Evolutionary conservation across 2,797 vertebrate species (phyloP).

Genomic region (Chloroceryle inda): DNA sequence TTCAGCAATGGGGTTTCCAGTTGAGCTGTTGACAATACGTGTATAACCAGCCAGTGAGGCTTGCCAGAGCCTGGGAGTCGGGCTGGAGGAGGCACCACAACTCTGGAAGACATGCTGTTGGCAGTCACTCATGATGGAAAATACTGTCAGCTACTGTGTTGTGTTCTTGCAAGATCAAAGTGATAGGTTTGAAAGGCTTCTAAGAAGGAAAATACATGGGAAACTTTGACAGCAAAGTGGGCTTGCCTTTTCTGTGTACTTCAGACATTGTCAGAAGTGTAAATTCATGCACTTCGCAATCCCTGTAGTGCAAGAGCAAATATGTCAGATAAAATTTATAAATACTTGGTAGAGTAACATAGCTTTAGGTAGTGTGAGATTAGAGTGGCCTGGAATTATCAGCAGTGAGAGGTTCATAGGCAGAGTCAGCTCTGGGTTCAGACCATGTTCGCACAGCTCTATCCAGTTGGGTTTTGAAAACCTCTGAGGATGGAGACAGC

Average conservation of each 20-base stretch:
- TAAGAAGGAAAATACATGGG: background rate
- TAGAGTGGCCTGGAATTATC: background rate
- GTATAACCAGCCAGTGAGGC: background rate
- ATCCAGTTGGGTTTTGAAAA: background rate
- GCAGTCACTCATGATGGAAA: background rate
- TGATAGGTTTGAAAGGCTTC: background rate
- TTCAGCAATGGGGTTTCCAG: background rate
- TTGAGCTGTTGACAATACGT: background rate
- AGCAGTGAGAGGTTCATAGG: background rate
- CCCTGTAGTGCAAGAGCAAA: background rate
- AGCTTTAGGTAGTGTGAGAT: fast-evolving
- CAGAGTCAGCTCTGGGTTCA: background rate
- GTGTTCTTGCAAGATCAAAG: background rate
- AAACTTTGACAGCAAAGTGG: background rate
- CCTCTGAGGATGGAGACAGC: fast-evolving
- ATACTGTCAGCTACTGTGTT: background rate
- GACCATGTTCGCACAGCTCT: background rate
- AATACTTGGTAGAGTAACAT: background rate
- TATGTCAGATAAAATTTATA: background rate
- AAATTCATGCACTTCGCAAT: background rate
- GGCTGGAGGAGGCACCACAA: background rate
- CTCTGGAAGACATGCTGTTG: background rate
- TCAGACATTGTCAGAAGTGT: background rate
- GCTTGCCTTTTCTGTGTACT: background rate
- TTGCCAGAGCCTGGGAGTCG: background rate